These are phyloP conservation scores for Plectrocnemia conspersa DNA, from an alignment of 1,140 invertebrate species.

Conservation along the genomic window DNA sequence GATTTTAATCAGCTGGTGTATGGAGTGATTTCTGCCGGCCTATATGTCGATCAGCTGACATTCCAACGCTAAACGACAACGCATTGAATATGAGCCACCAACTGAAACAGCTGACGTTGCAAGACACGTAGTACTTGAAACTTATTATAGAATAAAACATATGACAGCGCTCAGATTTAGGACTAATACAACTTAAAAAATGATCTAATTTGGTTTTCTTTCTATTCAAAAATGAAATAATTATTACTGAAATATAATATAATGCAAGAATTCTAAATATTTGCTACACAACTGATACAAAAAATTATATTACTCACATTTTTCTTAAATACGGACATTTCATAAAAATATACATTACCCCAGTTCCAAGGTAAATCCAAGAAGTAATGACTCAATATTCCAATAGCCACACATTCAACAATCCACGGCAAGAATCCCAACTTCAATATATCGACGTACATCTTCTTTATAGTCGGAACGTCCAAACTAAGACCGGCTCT, in stretches of 20 bases:
- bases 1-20: too few species aligned
- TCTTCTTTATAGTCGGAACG: constrained; percentile 71
- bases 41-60: too few species aligned
- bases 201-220: not conserved
- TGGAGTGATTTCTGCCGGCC: too few species aligned
- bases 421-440: constrained; percentile 82
- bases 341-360: too few species aligned
- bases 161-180: too few species aligned
- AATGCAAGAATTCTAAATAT: not conserved
- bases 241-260: not conserved
- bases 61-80: too few species aligned
- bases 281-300: not conserved
- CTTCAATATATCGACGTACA: constrained; percentile 72
- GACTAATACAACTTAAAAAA: not conserved
- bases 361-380: constrained; percentile 82
- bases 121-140: too few species aligned
- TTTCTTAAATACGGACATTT: not conserved
- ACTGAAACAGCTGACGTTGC: too few species aligned
- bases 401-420: constrained; percentile 67
- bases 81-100: too few species aligned
- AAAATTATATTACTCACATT: not conserved
- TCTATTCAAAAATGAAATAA: not conserved
- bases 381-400: constrained; percentile 66
- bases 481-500: constrained; percentile 90
- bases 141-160: too few species aligned